These are phyloP conservation scores for Ctenoplectra terminalis DNA, from an alignment of 1,140 invertebrate species.

Conservation along the genomic window DNA sequence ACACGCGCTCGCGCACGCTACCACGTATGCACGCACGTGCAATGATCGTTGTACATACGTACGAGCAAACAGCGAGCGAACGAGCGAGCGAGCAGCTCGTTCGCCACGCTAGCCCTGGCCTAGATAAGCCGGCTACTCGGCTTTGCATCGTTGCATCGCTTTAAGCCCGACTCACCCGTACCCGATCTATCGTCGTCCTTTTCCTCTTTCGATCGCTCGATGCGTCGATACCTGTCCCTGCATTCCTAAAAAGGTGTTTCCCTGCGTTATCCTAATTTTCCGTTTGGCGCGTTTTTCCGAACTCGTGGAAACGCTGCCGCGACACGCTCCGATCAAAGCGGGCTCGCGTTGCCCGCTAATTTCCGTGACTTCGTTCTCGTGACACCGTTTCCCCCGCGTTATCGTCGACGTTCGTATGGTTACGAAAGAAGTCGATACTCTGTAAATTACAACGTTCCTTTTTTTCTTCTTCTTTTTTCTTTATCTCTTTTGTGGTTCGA, in stretches of 20 bases:
- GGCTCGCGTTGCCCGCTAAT: constrained; percentile 16
- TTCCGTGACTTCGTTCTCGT: constrained; percentile 44
- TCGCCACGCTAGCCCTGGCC: constrained; percentile 78
- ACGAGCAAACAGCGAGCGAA: constrained; percentile 29
- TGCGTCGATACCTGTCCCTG: not conserved
- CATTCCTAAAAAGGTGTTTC: constrained; percentile 4
- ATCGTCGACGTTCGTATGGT: constrained; percentile 38
- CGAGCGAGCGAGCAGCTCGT: constrained; percentile 54
- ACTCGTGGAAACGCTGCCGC: not conserved
- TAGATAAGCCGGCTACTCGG: constrained; percentile 72
- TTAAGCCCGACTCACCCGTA: constrained; percentile 55
- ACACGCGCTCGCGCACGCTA: constrained; percentile 16
- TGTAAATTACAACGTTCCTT: constrained; percentile 10
- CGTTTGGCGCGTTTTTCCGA: not conserved
- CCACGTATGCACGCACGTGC: constrained; percentile 41
- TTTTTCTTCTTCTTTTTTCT: not conserved
- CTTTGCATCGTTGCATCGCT: constrained; percentile 69
- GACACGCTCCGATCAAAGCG: not conserved
- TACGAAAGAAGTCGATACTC: constrained; percentile 41
- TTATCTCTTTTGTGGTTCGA: not conserved
- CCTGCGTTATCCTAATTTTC: not conserved
- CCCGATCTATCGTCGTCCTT: constrained; percentile 51
- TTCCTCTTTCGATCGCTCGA: not conserved
- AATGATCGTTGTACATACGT: not conserved
- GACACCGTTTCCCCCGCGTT: constrained; percentile 38